Evolutionary conservation across 1,140 invertebrate species (phyloP), one percentile per base, ranked within the genome.

Genomic region (Heliothis virescens): DNA sequence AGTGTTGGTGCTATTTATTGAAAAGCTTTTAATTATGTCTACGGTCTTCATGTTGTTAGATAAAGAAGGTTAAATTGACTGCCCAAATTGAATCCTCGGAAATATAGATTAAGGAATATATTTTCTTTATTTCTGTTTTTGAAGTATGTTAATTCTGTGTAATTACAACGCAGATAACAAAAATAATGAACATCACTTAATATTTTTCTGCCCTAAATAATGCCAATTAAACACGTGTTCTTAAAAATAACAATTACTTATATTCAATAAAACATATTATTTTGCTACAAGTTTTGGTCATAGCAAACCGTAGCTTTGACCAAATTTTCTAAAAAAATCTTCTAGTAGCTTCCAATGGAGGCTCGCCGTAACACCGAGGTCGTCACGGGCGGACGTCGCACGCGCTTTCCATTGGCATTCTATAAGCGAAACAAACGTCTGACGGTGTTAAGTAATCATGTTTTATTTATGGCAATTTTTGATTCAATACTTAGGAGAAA

Each of bases 381-480:
- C 71, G 75, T 18, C 62, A 21, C 75, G 41, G 26, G 13, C 62
- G 75, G 78, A 26, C 69, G 59, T 62, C 78, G 76, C 63, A 63
- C 59, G 69, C 63, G 63, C 69, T 59, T 73, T 53, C 78, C 3
- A 73, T 73, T 79, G 69, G 10, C 48, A 79, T 79, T 79, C 78
- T 18, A 47, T 47, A 18, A 50, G 57, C 78, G 60, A 11, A 63
- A 48, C 11, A 63, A 26, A 15, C 47, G 78, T 79, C 69, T 79
- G 48, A 15, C 9, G 29, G 67, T 79, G 13, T 79, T 73, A 72
- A 62, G 50, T 73, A 79, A 79, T 73, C 60, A 41, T 79, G 78
- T 77, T 53, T 41, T 60, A 79, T 72, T 47, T 57, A 63, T 62
- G 59, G 13, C 11, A 12, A 5, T 55, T 53, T 55, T n/a, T 67